Percentiles rank a stretch among this genome's conserved stretches.
Evolutionary conservation across 1,140 invertebrate species (phyloP).

Genomic region (Sycophila sp.): DNA sequence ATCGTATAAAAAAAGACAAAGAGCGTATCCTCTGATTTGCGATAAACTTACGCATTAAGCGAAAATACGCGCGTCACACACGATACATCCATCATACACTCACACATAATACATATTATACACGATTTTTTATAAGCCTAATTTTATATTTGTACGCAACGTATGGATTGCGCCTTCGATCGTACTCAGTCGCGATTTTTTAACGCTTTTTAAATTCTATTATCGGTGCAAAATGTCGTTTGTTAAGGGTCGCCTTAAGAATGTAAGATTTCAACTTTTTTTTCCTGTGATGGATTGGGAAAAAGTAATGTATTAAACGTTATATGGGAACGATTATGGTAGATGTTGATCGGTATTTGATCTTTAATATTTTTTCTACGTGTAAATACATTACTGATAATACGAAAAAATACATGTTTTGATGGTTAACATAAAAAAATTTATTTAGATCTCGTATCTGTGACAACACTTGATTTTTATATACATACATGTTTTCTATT

Average conservation of each 20-base stretch:
- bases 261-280: constrained; percentile 32
- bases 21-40: constrained; percentile 30
- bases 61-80: constrained; percentile 27
- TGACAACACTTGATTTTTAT: constrained; percentile 26
- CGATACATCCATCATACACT: constrained; percentile 31
- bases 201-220: constrained; percentile 37
- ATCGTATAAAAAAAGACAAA: constrained; percentile 41
- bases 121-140: constrained; percentile 58
- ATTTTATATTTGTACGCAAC: constrained; percentile 59
- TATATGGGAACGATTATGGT: constrained; percentile 36
- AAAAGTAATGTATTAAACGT: constrained; percentile 37
- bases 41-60: constrained; percentile 20
- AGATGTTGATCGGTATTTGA: constrained; percentile 36
- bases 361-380: constrained; percentile 41
- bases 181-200: constrained; percentile 41
- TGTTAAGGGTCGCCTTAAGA: constrained; percentile 31
- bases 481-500: neutral
- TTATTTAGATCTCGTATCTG: constrained; percentile 19
- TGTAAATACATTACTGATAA: constrained; percentile 38
- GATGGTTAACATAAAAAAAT: constrained; percentile 34
- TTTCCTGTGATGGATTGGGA: constrained; percentile 36
- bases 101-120: constrained; percentile 33
- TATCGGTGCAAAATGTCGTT: constrained; percentile 36
- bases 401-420: constrained; percentile 36
- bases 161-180: constrained; percentile 42